Base-by-base conservation (phyloP, 2,888 invertebrate species). In the Cephalotes varians region DNA sequence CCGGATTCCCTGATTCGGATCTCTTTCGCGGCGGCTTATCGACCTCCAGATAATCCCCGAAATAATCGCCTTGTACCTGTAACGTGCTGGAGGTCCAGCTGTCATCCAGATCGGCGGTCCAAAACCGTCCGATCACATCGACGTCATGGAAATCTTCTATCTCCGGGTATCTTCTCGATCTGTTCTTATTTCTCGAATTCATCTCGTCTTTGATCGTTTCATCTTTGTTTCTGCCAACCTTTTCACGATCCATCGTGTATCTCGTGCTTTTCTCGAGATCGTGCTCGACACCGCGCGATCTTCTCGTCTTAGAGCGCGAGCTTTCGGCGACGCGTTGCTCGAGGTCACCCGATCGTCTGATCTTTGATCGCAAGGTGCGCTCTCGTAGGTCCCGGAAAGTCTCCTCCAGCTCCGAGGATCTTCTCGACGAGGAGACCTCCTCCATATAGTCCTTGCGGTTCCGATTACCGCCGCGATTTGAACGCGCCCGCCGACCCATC, bases 91-190 rank as follows among this genome's bases (percentile, higher is more conserved):
- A 84, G 4, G 76, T 84, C 54, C 86, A 88, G 31, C 85, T 37
- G 44, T 90, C 91, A 51, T 90, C 90, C 81, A 85, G 83, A 49
- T 90, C 90, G 4, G 89, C 82, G 25, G 85, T 51, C 91, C 91
- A 92, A 49, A 90, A 90, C 18, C 91, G 90, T 34, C 87, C 89
- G 51, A 87, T 84, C 31, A 87, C 88, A 9, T 91, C 79, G 69
- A 92, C 90, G 47, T 93, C 92, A 80, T 91, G 91, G 67, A 93
- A 93, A 87, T 93, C 93, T 84, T 93, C 92, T 54, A 89, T 83
- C 69, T 90, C 91, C 2, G 91, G 73, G 56, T 85, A 86, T 37
- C 93, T 89, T 51, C 84, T 87, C n/a, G 86, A 77, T 58, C 88
- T 90, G 40, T 67, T 74, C 47, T 31, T 25, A 1, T 62, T 28